Evolutionary conservation across 1,140 invertebrate genomes (phyloP).

Genomic region (Adelges cooleyi): DNA sequence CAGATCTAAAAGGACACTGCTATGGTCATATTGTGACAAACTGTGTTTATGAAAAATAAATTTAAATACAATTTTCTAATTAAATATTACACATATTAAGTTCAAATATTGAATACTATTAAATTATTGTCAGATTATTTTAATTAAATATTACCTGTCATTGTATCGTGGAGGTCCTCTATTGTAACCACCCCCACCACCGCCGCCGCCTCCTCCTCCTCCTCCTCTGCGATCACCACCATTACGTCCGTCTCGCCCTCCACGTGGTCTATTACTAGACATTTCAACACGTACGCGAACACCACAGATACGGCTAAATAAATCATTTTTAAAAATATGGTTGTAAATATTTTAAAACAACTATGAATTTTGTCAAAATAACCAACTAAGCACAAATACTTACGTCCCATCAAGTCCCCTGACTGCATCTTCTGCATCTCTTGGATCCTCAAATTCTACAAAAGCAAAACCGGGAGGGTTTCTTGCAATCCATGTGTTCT

Average conservation of each 20-base stretch:
- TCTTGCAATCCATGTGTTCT: constrained; percentile 94
- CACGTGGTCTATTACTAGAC: constrained; percentile 42
- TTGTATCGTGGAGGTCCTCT: constrained; percentile 24
- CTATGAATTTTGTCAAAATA: neutral
- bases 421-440: constrained; percentile 96
- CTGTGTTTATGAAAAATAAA: too few species aligned
- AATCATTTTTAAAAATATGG: neutral
- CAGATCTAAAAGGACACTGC: too few species aligned
- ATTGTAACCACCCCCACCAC: constrained; percentile 25
- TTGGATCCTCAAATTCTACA: constrained; percentile 93
- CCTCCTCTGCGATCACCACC: constrained; percentile 21
- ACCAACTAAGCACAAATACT: constrained; percentile 39
- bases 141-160: constrained; percentile 19
- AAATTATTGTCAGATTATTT: too few species aligned
- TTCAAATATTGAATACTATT: too few species aligned
- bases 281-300: constrained; percentile 74
- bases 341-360: neutral
- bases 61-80: too few species aligned
- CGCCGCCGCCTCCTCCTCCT: constrained; percentile 18
- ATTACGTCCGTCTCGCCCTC: constrained; percentile 20
- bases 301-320: constrained; percentile 66
- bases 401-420: constrained; percentile 86
- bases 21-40: too few species aligned
- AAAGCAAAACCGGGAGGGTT: constrained; percentile 94
- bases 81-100: too few species aligned